Base-by-base conservation (phyloP, 2,888 invertebrate species). In the Tiphia femorata region DNA sequence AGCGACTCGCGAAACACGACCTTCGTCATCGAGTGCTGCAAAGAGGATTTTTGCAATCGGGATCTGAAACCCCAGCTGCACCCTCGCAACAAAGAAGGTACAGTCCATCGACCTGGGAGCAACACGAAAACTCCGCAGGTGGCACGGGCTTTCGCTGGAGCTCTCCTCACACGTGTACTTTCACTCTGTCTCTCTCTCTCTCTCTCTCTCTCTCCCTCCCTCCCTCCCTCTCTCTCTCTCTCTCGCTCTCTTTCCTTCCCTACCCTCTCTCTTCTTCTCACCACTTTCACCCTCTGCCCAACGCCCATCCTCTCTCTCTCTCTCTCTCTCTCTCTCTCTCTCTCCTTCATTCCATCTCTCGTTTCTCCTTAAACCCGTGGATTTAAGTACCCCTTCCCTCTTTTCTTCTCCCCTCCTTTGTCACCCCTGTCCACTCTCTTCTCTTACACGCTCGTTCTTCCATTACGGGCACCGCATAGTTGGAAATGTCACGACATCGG, bases 1-100 rank as follows among this genome's bases (percentile, higher is more conserved):
- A 89, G 90, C 85, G 89, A 88, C 86, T 87, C 88, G 86, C 87
- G 88, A 86, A 92, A 91, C 87, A 89, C 89, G 82, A 88, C 91
- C 77, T 90, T 91, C 88, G 89, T 89, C 86, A 91, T 92, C 87
- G 88, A 89, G 84, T 94, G 93, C 90, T 94, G 94, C 89, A 89
- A 90, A 84, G 86, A 90, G 86, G 87, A 88, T 87, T 90, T 89
- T 89, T 93, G 93, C 89, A 93, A 93, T 87, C 87, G 85, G 79
- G 86, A 87, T 78, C 87, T 92, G 85, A 88, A 85, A 82, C 89
- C 91, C 83, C 87, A 87, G 84, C 88, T 92, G 83, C 88, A 88
- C 83, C 86, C 86, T 84, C 76, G 77, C 77, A 87, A 86, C 85
- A 85, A 86, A 83, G 85, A 88, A 91, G 91, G 91, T 91, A 91